These are phyloP conservation scores for Spondyliosoma cantharus DNA, from an alignment of 2,797 vertebrate genomes.

Conservation along the genomic window DNA sequence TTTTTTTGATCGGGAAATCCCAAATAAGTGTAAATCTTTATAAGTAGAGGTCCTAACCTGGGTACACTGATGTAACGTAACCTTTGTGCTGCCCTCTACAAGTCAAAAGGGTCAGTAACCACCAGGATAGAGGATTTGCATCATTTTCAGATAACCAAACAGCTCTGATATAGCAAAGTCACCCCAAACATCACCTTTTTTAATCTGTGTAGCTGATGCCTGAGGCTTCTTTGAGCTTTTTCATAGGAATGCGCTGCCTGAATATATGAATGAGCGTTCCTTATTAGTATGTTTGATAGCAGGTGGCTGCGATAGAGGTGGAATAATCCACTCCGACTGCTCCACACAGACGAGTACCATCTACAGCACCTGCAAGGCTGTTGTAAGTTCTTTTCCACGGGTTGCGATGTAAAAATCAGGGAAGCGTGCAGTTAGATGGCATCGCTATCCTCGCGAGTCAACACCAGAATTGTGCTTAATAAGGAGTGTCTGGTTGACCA, in stretches of 20 bases:
- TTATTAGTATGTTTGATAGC: too few species aligned
- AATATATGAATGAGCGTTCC: not conserved
- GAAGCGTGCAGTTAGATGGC: too few species aligned
- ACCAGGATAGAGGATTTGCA: not conserved
- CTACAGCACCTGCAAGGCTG: not conserved
- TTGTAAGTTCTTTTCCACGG: not conserved
- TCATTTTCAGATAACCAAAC: too few species aligned
- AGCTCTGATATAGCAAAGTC: not conserved
- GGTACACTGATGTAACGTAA: not conserved
- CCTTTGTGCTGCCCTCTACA: not conserved
- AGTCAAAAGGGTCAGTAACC: not conserved
- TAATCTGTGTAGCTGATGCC: not conserved
- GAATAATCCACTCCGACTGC: too few species aligned
- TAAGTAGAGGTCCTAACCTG: too few species aligned
- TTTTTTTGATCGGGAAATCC: too few species aligned
- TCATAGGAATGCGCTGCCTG: not conserved
- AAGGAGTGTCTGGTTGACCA: too few species aligned
- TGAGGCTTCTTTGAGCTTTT: not conserved
- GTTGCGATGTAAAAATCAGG: not conserved
- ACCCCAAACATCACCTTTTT: not conserved
- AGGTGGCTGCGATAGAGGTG: too few species aligned
- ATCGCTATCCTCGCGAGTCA: too few species aligned
- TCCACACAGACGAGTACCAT: too few species aligned
- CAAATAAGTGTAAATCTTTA: too few species aligned
- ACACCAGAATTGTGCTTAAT: too few species aligned